Percentiles rank a stretch among this genome's conserved stretches.
Evolutionary conservation across 2,797 vertebrate species (phyloP).

Genomic region (Selene dorsalis): DNA sequence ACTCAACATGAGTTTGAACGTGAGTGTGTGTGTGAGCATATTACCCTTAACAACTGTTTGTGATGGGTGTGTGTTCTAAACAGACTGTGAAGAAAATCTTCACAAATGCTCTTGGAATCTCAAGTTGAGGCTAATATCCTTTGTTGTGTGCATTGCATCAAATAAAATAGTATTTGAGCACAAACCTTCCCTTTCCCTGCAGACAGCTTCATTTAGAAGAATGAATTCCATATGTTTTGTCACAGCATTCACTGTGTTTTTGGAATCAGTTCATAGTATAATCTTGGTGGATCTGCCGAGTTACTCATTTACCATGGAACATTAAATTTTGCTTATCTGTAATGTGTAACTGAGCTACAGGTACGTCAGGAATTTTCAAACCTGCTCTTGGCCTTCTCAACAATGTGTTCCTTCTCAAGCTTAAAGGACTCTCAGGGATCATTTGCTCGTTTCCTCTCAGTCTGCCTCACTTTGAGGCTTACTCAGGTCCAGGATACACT

Average conservation of each 20-base stretch:
- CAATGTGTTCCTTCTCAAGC: conserved; percentile 37
- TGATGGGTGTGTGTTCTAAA: conserved; percentile 7
- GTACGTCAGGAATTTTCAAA: conserved; percentile 46
- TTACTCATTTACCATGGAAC: conserved; percentile 33
- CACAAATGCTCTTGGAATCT: conserved; percentile 10
- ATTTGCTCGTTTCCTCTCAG: conserved; percentile 53
- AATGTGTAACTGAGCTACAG: conserved; percentile 48
- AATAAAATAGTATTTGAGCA: not conserved
- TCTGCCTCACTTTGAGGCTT: conserved; percentile 31
- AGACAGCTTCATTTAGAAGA: conserved; percentile 26
- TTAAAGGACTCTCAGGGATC: conserved; percentile 46
- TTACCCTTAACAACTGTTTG: conserved; percentile 6
- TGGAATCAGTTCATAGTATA: conserved; percentile 19
- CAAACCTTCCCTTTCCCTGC: conserved; percentile 21
- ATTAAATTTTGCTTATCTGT: conserved; percentile 45
- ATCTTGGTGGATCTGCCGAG: conserved; percentile 26
- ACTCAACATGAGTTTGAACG: not conserved
- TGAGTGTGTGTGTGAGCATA: not conserved
- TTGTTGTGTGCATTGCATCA: conserved; percentile 20
- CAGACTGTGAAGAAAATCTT: not conserved
- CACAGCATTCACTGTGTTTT: conserved; percentile 14
- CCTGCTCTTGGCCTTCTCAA: conserved; percentile 2
- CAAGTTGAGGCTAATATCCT: not conserved
- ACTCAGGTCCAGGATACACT: conserved; percentile 35
- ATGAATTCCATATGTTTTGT: conserved; percentile 35